Evolutionary conservation across 2,888 invertebrate species (phyloP).

Genomic region (Helleia helle): DNA sequence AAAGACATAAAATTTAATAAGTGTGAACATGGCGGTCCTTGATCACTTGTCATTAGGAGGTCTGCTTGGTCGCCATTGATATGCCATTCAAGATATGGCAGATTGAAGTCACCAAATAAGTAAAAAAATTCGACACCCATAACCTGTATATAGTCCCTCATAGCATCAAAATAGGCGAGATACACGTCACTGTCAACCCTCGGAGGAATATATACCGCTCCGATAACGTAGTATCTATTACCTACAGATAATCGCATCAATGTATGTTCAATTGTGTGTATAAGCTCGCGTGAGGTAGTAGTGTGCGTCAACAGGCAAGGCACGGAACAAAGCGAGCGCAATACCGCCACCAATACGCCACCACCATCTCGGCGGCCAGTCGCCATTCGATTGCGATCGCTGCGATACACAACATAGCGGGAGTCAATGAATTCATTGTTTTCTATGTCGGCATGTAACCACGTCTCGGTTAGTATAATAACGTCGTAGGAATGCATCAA

Average conservation of each 20-base stretch:
- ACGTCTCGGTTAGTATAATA: conserved; percentile 17
- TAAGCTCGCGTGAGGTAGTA: not conserved
- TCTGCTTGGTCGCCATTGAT: no score
- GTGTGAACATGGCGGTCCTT: no score
- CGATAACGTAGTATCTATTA: not conserved
- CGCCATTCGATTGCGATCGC: conserved; percentile 12
- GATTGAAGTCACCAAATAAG: no score
- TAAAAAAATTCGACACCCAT: no score
- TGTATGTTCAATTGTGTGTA: not conserved
- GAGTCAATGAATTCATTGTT: conserved; percentile 15
- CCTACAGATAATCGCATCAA: not conserved
- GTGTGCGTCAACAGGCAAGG: not conserved
- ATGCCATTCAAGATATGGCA: no score
- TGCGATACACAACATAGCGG: conserved; percentile 11
- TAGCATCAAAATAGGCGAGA: not conserved
- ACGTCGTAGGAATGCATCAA: conserved; percentile 17
- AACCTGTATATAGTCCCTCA: no score
- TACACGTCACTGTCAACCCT: not conserved
- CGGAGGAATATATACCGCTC: not conserved
- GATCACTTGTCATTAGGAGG: no score
- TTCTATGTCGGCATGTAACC: conserved; percentile 12
- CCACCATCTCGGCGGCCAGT: conserved; percentile 14
- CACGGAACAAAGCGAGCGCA: conserved; percentile 7
- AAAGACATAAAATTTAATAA: not conserved
- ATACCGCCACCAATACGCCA: conserved; percentile 15